Base-by-base conservation (phyloP, 1,140 invertebrate species). In the Leucophenga varia region DNA sequence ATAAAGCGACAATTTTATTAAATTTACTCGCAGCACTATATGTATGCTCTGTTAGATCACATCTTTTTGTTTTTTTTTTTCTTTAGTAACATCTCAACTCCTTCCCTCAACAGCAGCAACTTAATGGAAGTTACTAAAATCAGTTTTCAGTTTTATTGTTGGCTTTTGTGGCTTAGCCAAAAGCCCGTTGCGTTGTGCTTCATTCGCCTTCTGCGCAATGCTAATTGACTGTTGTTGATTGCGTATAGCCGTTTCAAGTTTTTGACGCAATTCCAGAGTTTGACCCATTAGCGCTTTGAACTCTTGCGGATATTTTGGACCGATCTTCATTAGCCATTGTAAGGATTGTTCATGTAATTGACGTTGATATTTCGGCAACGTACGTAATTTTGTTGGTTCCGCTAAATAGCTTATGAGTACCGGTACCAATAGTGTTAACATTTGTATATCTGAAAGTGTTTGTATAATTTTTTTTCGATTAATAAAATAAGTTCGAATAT, bases 101-200 rank as follows among this genome's bases (percentile, higher is more conserved):
- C n/a, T n/a, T n/a, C n/a, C n/a, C n/a, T n/a, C n/a, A n/a, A n/a
- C n/a, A n/a, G n/a, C n/a, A n/a, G n/a, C n/a, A n/a, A 31, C 52
- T 57, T 53, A 74, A 47, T 74, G 72, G 40, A 93, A 97, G 79
- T 97, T 95, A 59, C 92, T 93, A 73, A 98, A 98, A 77, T 96
- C 91, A 13, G 92, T 97, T 82, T 95, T 97, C 35, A 97, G 81
- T 76, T 94, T 93, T 60, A 97, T 97, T 8, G 91, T 88, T 39
- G 90, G 89, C 49, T 84, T 82, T 59, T 85, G 83, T 41, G 78
- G 80, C 48, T 75, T 57, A 20, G 68, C 79, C 38, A 76, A 68
- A 32, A 77, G 75, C 59, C 82, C 60, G 25, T 44, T 64, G 14
- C 54, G 55, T 32, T 72, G 71, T 50, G 76, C 76, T 35, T 75